Evolutionary conservation across 2,797 vertebrate genomes (phyloP).

Genomic region (Liparis tanakae): DNA sequence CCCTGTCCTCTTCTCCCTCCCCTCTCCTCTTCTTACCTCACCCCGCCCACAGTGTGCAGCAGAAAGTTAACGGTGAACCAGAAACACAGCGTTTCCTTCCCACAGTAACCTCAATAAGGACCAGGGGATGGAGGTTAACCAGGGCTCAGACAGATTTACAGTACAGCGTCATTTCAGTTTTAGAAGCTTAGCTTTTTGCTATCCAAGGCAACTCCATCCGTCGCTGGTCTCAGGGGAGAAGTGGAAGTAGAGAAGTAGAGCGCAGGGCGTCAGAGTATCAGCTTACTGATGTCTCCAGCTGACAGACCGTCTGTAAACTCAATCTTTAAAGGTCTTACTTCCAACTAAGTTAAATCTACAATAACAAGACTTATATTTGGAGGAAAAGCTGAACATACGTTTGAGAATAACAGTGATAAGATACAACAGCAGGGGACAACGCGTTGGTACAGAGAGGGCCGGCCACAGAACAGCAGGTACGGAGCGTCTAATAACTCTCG

Average conservation of each 20-base stretch:
- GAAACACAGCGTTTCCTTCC: slow-evolving; percentile 50
- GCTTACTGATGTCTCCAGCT: slow-evolving; percentile 8
- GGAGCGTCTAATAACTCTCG: slow-evolving; percentile 13
- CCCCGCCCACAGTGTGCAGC: slow-evolving; percentile 8
- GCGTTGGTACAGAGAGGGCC: background rate
- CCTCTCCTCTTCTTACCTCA: background rate
- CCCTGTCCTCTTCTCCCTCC: background rate
- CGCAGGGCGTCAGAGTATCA: background rate
- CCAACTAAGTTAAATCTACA: background rate
- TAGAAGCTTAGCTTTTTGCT: slow-evolving; percentile 31
- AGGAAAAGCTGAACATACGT: background rate
- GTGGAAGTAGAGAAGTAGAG: background rate
- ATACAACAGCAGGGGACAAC: background rate
- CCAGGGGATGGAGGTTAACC: slow-evolving; percentile 60
- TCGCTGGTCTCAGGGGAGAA: background rate
- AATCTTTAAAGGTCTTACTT: background rate
- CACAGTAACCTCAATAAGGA: slow-evolving; percentile 51
- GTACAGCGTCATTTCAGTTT: slow-evolving; percentile 31
- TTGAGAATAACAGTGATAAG: background rate
- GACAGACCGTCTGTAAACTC: background rate
- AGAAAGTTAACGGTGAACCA: slow-evolving; percentile 33
- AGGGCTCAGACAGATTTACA: slow-evolving; percentile 48
- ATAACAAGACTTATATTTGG: background rate
- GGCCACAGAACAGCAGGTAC: slow-evolving; percentile 20
- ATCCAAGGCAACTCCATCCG: slow-evolving; percentile 19